phyloP scores from a whole-genome alignment of 2,888 invertebrate species.

The Rhabditoides inermis region DNA sequence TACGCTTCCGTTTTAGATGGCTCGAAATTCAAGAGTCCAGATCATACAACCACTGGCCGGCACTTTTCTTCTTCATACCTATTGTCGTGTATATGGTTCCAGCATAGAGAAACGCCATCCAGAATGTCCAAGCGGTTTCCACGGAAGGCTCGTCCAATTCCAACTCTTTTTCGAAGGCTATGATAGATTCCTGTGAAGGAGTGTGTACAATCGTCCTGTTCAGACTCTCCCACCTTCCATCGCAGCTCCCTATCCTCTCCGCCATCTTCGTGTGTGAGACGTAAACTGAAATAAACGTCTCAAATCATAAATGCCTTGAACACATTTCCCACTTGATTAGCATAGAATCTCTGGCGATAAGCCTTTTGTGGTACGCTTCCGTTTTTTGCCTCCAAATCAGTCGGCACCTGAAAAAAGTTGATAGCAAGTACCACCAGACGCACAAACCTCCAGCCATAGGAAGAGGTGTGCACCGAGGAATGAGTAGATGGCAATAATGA shows the following conservation, averaged over 20 bases:
- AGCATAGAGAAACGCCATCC: constrained; percentile 48
- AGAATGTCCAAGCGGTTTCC: constrained; percentile 47
- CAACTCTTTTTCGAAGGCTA: neutral
- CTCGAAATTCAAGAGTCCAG: too few species aligned
- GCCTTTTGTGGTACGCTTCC: constrained; percentile 33
- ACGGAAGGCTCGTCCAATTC: constrained; percentile 24
- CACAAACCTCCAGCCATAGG: constrained; percentile 39
- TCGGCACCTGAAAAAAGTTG: constrained; percentile 21
- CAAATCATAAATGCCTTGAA: neutral
- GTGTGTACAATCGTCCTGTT: constrained; percentile 20
- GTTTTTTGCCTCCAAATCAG: constrained; percentile 36
- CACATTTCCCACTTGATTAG: constrained; percentile 34
- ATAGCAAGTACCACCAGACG: neutral
- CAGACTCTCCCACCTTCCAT: constrained; percentile 46
- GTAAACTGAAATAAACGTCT: constrained; percentile 15
- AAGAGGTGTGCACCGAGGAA: constrained; percentile 45
- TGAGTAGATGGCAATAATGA: constrained; percentile 40
- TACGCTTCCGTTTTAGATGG: constrained; percentile 30
- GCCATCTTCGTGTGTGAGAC: constrained; percentile 35
- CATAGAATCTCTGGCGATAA: constrained; percentile 44
- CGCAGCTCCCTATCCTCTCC: constrained; percentile 32
- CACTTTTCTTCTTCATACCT: constrained; percentile 36
- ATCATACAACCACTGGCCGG: too few species aligned
- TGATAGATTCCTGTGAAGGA: constrained; percentile 2
- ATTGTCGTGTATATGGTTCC: constrained; percentile 52